These are phyloP conservation scores for Scaeva pyrastri DNA, from an alignment of 2,888 invertebrate genomes.

Conservation along the genomic window DNA sequence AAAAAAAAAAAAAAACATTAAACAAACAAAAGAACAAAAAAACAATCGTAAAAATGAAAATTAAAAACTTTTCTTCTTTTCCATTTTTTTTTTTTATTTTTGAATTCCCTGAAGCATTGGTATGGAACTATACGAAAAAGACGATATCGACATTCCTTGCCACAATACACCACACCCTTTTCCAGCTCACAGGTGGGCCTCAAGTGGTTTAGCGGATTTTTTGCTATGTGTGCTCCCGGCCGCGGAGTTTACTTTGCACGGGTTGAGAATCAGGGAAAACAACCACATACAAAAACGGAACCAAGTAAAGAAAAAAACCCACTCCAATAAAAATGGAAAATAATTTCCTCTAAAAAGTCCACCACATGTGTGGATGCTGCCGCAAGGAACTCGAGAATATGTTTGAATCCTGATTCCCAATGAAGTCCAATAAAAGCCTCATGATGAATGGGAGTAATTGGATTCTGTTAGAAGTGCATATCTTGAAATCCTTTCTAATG, in stretches of 20 bases:
- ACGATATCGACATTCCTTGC: constrained; percentile 40
- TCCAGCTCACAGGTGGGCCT: constrained; percentile 47
- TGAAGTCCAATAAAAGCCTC: constrained; percentile 51
- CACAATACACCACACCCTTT: constrained; percentile 13
- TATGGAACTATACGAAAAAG: constrained; percentile 40
- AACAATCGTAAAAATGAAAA: constrained; percentile 53
- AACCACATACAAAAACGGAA: no score
- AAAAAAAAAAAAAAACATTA: constrained; percentile 39
- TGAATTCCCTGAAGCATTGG: constrained; percentile 46
- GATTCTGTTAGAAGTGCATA: constrained; percentile 53
- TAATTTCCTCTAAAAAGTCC: neutral
- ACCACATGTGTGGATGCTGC: neutral
- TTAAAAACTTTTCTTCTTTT: constrained; percentile 20
- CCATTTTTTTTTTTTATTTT: constrained; percentile 21
- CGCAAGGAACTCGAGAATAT: neutral
- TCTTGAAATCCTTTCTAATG: constrained; percentile 44
- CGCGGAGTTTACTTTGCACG: neutral
- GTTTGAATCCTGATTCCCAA: constrained; percentile 9
- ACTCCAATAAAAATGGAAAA: no score
- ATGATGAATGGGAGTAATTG: constrained; percentile 58
- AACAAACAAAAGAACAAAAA: no score
- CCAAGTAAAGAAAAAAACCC: neutral
- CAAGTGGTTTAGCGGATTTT: constrained; percentile 4
- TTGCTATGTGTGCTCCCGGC: neutral
- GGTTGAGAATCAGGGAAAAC: constrained; percentile 9